phyloP scores from a whole-genome alignment of 2,113 vertebrate genomes.

The Prunella fulvescens region DNA sequence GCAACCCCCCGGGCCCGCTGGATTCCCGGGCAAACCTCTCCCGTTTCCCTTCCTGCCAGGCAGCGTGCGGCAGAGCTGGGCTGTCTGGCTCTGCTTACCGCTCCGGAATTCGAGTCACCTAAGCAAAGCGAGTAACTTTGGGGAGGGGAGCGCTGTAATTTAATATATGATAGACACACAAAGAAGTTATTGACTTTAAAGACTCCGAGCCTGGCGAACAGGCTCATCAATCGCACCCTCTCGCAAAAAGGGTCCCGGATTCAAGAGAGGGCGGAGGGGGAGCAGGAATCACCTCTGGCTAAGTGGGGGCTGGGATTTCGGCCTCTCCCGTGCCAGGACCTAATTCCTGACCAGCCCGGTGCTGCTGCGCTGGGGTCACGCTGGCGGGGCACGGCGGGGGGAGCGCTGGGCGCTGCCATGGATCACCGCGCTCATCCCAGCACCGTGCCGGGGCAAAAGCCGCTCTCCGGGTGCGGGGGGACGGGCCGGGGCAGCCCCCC shows the following conservation, averaged over 20 bases:
- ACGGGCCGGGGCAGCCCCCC: background rate
- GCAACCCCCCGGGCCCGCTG: background rate
- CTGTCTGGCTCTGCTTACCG: background rate
- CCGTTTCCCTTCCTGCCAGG: background rate
- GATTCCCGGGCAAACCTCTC: background rate
- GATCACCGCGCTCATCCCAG: background rate
- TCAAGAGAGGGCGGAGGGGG: background rate
- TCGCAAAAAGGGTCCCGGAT: background rate
- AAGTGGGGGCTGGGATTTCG: background rate
- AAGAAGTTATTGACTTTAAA: constrained; percentile 22
- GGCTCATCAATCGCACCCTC: background rate
- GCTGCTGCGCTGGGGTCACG: background rate
- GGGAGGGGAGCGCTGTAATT: background rate
- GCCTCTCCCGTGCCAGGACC: background rate
- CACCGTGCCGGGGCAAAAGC: background rate
- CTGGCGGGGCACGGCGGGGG: background rate
- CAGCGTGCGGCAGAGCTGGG: background rate
- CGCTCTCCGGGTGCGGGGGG: background rate
- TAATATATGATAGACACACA: constrained; percentile 2
- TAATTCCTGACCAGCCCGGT: background rate
- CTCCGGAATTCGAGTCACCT: background rate
- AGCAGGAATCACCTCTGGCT: background rate
- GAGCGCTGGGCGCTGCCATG: background rate
- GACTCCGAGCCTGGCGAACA: background rate
- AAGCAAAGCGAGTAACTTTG: background rate